Base-by-base conservation (phyloP, 2,113 vertebrate genomes). In the Pleuronectes platessa region DNA sequence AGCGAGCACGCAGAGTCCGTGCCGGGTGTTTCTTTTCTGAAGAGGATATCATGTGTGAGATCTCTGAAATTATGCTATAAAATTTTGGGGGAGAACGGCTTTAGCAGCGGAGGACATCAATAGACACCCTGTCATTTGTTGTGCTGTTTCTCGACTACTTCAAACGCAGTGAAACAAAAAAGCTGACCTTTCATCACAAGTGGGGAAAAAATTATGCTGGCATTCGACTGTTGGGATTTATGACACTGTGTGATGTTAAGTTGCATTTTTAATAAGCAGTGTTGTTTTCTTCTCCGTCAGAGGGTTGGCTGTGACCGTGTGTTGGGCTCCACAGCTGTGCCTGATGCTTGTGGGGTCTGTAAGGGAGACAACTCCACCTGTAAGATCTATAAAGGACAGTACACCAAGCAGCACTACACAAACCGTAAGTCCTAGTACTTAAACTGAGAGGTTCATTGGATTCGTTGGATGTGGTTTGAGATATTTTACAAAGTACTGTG, bases 351-450 rank as follows among this genome's bases (percentile, higher is more conserved):
- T 4, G 96, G 97, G 0, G 90, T 97, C 45, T 97, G 97, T 85
- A 92, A 90, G 55, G 96, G 97, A 56, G 92, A 96, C 86, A 96
- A 96, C 83, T 95, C 96, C 58, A 95, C 94, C 51, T 97, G 97
- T 86, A 94, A 90, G 42, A 90, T 89, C 31, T 95, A 94, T 83
- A 96, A 90, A 74, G 96, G 96, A 21, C 93, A 94, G 53, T 95
- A 96, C 71, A 93, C 85, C 77, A 95, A 95, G 84, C 95, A 96
- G 37, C 95, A 96, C 77, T 93, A 83, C 23, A 84, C 92, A 10
- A 96, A 95, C 83, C 94, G 96, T 97, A 90, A 74, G 95, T 94
- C 61, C 61, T 9, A 15, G 14, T 35, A 17, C 23, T 68, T 42
- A 11, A 2, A 7, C 27, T 21, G 15, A 9, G 15, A 10, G 4